Evolutionary conservation across 1,140 invertebrate species (phyloP).

Genomic region (Diorhabda sublineata): DNA sequence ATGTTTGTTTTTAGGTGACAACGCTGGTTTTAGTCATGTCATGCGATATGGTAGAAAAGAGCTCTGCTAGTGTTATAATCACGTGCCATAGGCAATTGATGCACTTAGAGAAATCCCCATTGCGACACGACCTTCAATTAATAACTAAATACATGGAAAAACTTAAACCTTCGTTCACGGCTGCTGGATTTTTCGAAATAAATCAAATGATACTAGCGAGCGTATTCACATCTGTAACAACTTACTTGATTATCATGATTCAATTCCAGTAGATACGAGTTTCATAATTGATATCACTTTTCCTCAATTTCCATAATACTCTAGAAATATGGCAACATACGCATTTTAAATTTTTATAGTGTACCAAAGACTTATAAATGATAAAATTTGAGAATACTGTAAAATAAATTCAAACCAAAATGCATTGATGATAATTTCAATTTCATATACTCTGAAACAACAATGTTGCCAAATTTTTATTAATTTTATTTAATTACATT

Average conservation of each 20-base stretch:
- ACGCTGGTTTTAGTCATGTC: constrained; percentile 10
- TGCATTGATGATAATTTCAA: too few species aligned
- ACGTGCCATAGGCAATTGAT: not conserved
- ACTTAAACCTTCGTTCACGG: constrained; percentile 7
- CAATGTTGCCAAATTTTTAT: too few species aligned
- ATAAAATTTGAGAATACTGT: too few species aligned
- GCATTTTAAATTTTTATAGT: too few species aligned
- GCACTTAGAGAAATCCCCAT: not conserved
- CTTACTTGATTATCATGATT: constrained; percentile 12
- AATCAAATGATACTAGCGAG: constrained; percentile 2
- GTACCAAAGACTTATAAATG: too few species aligned
- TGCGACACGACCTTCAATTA: not conserved
- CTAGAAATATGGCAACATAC: too few species aligned
- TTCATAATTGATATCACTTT: too few species aligned
- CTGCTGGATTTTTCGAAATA: constrained; percentile 10
- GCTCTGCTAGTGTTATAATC: not conserved
- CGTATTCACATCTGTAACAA: constrained; percentile 4
- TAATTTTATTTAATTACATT: too few species aligned
- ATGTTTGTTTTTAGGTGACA: constrained; percentile 4
- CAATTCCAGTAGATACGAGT: not conserved
- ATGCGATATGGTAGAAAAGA: not conserved
- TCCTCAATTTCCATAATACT: too few species aligned
- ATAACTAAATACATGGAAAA: constrained; percentile 9
- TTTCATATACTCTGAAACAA: too few species aligned
- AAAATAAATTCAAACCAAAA: too few species aligned